Evolutionary conservation across 2,888 invertebrate genomes (phyloP), one percentile per base, ranked within the genome.

Genomic region (Agrochola litura): DNA sequence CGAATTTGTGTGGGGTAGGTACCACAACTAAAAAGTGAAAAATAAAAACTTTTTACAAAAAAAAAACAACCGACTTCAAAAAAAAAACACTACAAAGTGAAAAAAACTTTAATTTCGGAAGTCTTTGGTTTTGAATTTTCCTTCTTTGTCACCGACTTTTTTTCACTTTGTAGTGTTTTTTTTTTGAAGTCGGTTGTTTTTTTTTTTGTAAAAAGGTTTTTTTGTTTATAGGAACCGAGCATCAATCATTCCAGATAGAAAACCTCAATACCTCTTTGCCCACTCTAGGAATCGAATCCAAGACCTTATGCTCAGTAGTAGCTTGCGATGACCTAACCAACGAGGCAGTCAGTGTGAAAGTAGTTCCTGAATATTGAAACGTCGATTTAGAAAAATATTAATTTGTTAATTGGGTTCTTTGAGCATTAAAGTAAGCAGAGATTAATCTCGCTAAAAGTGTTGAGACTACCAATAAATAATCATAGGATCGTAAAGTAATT

Each of bases 391-490:
- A 49, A 22, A 46, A 49, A 25, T 49, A 66, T 14, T 46, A 6
- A 37, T 67, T 49, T 41, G 0, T 6, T 41, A 1, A 58, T 49
- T 41, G 16, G 37, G 19, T 75, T 16, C 37, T 60, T 6, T 30
- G 0, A 73, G 43, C 14, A 25, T 46, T 4, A 73, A 37, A 56
- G 12, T 3, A 8, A 73, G 12, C 0, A 30, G 5, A 73, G 16
- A 46, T 46, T 37, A 46, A 56, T 56, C 19, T 30, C 8, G 1
- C 2, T 75, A 52, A 60, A 74, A 74, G 22, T 60, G 12, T 60
- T 49, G 49, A 60, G 74, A 49, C 49, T 41, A 22, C 16, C 41
- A 22, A 76, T 76, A 49, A 49, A 60, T 49, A 60, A 41, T 60
- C 10, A 16, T 6, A 14, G 25, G 22, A 41, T 60, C 5, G 22